Conservation (phyloP, 2,797 vertebrate species). For the Galago senegalensis region DNA sequence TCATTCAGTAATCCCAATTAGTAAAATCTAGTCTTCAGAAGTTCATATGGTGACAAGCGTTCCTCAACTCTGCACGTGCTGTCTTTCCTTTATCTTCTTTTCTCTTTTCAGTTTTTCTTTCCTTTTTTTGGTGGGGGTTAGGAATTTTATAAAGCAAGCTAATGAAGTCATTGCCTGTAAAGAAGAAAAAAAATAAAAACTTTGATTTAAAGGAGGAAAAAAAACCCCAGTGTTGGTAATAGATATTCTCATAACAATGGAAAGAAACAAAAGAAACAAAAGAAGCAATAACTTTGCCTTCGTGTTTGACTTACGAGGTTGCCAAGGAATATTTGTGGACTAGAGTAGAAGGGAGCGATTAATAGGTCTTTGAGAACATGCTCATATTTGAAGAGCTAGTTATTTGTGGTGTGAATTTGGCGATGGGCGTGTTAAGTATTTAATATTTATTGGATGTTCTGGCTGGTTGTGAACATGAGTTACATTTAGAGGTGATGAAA, state of each 20-base stretch:
- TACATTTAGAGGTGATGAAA: conserved; percentile 1
- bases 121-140: not conserved
- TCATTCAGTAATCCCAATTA: conserved; percentile 22
- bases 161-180: conserved; percentile 8
- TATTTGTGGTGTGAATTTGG: conserved; percentile 22
- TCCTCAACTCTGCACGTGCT: not conserved
- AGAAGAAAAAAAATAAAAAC: not conserved
- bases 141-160: conserved; percentile 34
- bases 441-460: conserved; percentile 36
- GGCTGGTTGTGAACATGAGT: conserved; percentile 27
- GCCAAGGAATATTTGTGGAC: not conserved
- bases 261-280: not conserved
- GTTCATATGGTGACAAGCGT: not conserved
- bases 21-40: not conserved
- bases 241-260: not conserved
- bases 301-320: not conserved
- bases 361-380: conserved; percentile 2
- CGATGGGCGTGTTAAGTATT: conserved; percentile 27
- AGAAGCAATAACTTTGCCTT: not conserved
- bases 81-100: not conserved
- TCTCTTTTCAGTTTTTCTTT: conserved; percentile 26
- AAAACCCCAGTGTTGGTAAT: not conserved
- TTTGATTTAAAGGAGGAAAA: not conserved
- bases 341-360: not conserved
- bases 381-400: conserved; percentile 49